Evolutionary conservation across 2,797 vertebrate genomes (phyloP), one percentile per base, ranked within the genome.

Genomic region (Cetoscarus ocellatus): DNA sequence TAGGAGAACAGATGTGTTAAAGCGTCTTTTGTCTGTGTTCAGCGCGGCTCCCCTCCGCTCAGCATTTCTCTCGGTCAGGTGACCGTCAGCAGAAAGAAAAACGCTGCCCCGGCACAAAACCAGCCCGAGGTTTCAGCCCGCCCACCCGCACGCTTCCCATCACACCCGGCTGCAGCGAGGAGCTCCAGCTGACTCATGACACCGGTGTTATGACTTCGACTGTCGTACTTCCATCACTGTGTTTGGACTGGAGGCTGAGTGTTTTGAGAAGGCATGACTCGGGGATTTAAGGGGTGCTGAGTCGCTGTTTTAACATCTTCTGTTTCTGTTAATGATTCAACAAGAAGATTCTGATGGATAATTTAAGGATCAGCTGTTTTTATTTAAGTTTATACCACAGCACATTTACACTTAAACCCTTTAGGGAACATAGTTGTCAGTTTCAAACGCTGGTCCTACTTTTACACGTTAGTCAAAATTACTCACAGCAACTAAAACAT

Each of bases 11-110:
- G 3, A 72, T 59, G 67, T 75, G 70, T 79, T 76, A 89, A 86
- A 84, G 85, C 67, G 11, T 17, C 61, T 69, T 86, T 91, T 91
- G 85, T 91, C 60, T 0, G 43, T 39, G 68, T 17, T 61, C 72
- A 61, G 67, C 0, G 62, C 45, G 35, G 70, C 86, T 82, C 83
- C 79, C 58, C 82, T 82, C 84, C 66, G 82, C 80, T 90, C 89
- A 87, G 87, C 82, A 57, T 70, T 89, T 87, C 83, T 82, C 73
- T 73, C 68, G 86, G 85, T 93, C 90, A 90, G 86, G 83, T 87
- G 90, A 84, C 42, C 14, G 88, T 85, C 86, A 88, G 86, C 90
- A 80, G 79, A 50, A 79, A 50, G 77, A 72, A 80, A 86, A 86
- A 45, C 55, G 84, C 87, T 84, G 74, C 70, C 49, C 52, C 15